Conservation (phyloP, 1,140 invertebrate genomes). For the Oryzaephilus surinamensis region DNA sequence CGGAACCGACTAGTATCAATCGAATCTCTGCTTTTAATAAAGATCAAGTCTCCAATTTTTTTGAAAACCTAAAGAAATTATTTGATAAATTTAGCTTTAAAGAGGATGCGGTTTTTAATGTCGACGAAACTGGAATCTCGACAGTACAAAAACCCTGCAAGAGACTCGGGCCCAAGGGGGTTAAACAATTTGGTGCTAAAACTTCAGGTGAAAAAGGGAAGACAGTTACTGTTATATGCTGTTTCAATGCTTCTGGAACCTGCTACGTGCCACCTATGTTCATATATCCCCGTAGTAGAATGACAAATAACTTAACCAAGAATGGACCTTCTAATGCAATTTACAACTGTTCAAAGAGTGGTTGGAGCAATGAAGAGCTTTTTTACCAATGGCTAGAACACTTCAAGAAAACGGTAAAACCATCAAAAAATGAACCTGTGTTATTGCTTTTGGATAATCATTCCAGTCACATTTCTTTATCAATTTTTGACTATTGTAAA, state of each 20-base stretch:
- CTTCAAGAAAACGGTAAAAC: slow-evolving; percentile 13
- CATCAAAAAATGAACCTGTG: slow-evolving; percentile 16
- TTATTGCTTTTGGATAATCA: slow-evolving; percentile 27
- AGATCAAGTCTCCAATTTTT: slow-evolving; percentile 18
- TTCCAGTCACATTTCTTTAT: slow-evolving; percentile 9
- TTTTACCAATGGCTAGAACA: slow-evolving; percentile 21
- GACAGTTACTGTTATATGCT: slow-evolving; percentile 11
- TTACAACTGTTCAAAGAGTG: slow-evolving; percentile 14
- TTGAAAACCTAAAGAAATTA: slow-evolving; percentile 27
- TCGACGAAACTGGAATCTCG: slow-evolving; percentile 37
- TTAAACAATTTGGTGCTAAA: slow-evolving; percentile 34
- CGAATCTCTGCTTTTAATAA: slow-evolving; percentile 13
- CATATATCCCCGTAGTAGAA: slow-evolving; percentile 4
- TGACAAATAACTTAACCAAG: slow-evolving; percentile 13
- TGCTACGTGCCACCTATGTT: slow-evolving; percentile 28
- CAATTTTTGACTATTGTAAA: slow-evolving; percentile 12
- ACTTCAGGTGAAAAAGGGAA: slow-evolving; percentile 34
- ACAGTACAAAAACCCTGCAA: slow-evolving; percentile 36
- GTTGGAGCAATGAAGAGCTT: slow-evolving; percentile 16
- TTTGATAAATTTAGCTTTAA: slow-evolving; percentile 32
- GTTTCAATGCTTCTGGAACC: no score
- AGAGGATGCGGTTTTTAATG: slow-evolving; percentile 34
- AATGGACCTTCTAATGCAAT: slow-evolving; percentile 16
- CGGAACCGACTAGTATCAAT: slow-evolving; percentile 14
- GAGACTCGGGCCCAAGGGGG: slow-evolving; percentile 29